Evolutionary conservation across 2,113 vertebrate genomes (phyloP), one percentile per base, ranked within the genome.

Genomic region (Smithornis capensis): DNA sequence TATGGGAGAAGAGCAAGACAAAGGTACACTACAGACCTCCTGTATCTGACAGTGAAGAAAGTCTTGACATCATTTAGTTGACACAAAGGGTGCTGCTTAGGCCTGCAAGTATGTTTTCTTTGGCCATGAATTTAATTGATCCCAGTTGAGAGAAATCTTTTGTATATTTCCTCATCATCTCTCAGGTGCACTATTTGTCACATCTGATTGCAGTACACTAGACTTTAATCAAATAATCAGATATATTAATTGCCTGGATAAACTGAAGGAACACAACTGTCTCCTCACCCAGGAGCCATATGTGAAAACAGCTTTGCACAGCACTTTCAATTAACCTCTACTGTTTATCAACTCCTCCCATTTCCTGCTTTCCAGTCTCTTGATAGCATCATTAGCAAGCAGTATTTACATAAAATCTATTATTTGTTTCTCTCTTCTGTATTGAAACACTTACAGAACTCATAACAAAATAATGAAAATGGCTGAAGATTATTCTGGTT

Each of bases 381-480:
- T 89, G 63, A 86, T 55, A 87, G 59, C 76, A 94, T 71, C 78
- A 90, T 94, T 87, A 92, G 37, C 64, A 94, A 62, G 16, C 19
- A 27, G 45, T 94, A 73, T 82, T 95, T 94, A 92, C 69, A 84
- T 84, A 90, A 78, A 94, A 86, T 69, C 71, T 80, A 64, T 76
- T 83, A 83, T 60, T 90, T 92, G 53, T 92, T 97, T 88, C 14
- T 62, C 33, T 69, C 14, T 69, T 18, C 35, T 29, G 17, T 55
- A 74, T 64, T 91, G 77, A 77, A 89, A 73, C 87, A 80, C 42
- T 85, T 85, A 64, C 29, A 49, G 25, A 94, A 69, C 69, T 94
- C 29, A 55, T 68, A 89, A 82, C 23, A 89, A 91, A 68, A 31
- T 42, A 65, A 90, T 87, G 45, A 60, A 64, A 93, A 38, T 25